These are phyloP conservation scores for Barbus barbus DNA, from an alignment of 2,113 vertebrate genomes.

Conservation along the genomic window DNA sequence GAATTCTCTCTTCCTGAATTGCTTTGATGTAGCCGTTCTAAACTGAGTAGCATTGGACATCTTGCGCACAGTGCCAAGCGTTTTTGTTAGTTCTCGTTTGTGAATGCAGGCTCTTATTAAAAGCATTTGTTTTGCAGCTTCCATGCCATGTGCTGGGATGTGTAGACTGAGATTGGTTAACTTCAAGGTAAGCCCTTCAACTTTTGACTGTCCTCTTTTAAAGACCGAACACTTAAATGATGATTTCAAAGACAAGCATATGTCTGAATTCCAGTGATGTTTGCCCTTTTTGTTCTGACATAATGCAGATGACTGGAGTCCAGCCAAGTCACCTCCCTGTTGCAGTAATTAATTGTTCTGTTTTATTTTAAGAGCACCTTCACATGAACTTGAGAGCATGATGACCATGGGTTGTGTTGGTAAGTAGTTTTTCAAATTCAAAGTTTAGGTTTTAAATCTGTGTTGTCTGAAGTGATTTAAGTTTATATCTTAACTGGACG, in stretches of 20 bases:
- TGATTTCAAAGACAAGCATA: constrained; percentile 70
- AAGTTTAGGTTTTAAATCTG: no score
- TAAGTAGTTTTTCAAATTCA: neutral
- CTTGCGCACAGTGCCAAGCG: neutral
- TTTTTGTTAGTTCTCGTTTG: no score
- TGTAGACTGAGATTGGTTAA: neutral
- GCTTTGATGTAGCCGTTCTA: constrained; percentile 75
- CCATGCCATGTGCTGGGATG: neutral
- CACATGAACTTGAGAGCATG: no score
- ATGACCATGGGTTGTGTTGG: neutral
- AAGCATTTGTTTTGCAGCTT: neutral
- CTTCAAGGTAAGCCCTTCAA: neutral
- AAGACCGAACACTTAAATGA: constrained; percentile 47
- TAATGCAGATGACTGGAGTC: neutral
- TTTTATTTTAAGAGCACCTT: neutral
- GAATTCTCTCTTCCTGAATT: constrained; percentile 89
- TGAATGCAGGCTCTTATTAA: neutral
- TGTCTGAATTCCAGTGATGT: constrained; percentile 66
- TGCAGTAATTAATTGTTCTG: neutral
- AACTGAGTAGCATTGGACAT: constrained; percentile 76
- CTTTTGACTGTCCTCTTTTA: rapidly evolving
- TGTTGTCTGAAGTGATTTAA: constrained; percentile 38
- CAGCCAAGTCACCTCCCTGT: neutral
- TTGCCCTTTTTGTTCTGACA: constrained; percentile 30
- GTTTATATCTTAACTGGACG: neutral